A percentile compares a stretch with the other conserved stretches of the same genome.
Conservation (phyloP, 2,113 vertebrate genomes). For the Tetraodon nigroviridis region DNA sequence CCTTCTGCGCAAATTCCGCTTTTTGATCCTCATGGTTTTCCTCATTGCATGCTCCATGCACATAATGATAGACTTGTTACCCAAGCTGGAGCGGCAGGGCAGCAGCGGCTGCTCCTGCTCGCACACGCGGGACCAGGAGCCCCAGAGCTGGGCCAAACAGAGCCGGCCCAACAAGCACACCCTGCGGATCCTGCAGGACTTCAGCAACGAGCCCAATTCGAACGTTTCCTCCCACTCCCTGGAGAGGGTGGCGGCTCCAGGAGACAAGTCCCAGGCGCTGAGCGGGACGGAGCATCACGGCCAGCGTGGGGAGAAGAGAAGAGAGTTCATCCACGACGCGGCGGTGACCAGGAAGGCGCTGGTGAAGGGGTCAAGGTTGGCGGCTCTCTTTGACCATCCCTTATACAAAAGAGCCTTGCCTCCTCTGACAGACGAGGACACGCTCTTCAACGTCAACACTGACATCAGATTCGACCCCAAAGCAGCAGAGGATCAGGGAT, state of each 20-base stretch:
- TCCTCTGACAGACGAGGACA: conserved; percentile 80
- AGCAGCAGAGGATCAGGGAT: conserved; percentile 81
- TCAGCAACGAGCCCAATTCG: conserved; percentile 88
- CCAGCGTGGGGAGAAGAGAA: conserved; percentile 56
- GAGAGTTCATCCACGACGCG: conserved; percentile 58
- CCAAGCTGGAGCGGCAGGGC: conserved; percentile 82
- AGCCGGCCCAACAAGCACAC: conserved; percentile 92
- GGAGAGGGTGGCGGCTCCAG: conserved; percentile 69
- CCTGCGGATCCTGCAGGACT: conserved; percentile 89
- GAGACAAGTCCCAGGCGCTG: conserved; percentile 55
- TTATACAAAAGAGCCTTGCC: conserved; percentile 78
- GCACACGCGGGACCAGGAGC: conserved; percentile 72
- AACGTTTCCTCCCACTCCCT: conserved; percentile 84
- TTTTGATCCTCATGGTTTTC: conserved; percentile 88
- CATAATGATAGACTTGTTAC: conserved; percentile 90
- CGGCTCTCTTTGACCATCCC: conserved; percentile 83
- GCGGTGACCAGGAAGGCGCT: conserved; percentile 26
- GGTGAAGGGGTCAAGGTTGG: conserved; percentile 69
- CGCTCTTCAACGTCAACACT: conserved; percentile 90
- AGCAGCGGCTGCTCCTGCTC: conserved; percentile 80
- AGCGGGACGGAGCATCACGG: conserved; percentile 44
- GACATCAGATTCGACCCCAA: conserved; percentile 93
- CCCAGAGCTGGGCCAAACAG: conserved; percentile 71
- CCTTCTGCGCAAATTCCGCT: conserved; percentile 87
- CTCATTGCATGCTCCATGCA: conserved; percentile 92